These are phyloP conservation scores for Semotilus atromaculatus DNA, from an alignment of 2,797 vertebrate species.

Conservation along the genomic window DNA sequence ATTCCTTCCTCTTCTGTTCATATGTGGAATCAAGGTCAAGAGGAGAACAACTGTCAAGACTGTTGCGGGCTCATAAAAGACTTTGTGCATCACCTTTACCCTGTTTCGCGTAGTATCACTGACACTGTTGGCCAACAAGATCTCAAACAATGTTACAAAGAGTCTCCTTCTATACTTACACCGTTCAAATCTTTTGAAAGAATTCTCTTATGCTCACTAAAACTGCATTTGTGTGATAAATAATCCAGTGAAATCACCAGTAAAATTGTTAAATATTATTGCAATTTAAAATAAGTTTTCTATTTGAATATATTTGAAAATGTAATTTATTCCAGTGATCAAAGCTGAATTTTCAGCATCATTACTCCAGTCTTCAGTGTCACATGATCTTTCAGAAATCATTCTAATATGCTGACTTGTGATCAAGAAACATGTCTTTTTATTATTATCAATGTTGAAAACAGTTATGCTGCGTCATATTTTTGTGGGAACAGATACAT, in stretches of 20 bases:
- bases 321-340: background rate
- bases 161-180: background rate
- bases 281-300: background rate
- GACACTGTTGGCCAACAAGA: background rate
- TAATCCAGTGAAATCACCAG: background rate
- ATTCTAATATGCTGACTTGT: background rate
- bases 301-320: background rate
- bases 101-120: slow-evolving; percentile 53
- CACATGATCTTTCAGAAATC: background rate
- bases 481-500: background rate
- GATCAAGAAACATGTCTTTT: background rate
- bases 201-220: background rate
- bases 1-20: slow-evolving; percentile 14
- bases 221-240: background rate
- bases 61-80: slow-evolving; percentile 72
- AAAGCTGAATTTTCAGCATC: background rate
- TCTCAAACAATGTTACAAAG: background rate
- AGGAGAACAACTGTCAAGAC: slow-evolving; percentile 14
- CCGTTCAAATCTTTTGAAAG: background rate
- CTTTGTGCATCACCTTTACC: slow-evolving; percentile 70
- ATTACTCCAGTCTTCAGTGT: background rate
- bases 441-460: background rate
- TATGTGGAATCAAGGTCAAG: slow-evolving; percentile 49
- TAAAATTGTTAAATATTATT: background rate
- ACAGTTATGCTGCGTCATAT: background rate